Conservation (phyloP, 2,113 vertebrate genomes). For the Proteles cristata region DNA sequence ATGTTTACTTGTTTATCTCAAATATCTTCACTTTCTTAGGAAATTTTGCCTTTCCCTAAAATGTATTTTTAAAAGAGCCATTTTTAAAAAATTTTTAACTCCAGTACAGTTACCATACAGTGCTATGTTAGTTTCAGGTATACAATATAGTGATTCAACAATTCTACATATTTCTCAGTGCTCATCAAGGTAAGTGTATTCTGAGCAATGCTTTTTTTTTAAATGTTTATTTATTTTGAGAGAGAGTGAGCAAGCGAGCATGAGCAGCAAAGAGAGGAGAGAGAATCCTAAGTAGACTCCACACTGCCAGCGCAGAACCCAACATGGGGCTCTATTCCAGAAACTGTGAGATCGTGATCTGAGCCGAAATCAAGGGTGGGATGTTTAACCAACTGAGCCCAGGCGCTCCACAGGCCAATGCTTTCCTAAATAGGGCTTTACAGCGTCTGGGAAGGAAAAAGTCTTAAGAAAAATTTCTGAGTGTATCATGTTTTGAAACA, state of each 20-base stretch:
- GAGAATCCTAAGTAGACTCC: neutral
- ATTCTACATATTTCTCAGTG: neutral
- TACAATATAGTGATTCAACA: neutral
- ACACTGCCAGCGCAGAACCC: neutral
- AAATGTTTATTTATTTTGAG: neutral
- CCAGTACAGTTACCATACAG: neutral
- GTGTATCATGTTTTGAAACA: slow-evolving; percentile 9
- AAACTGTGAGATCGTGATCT: neutral
- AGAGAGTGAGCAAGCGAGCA: neutral
- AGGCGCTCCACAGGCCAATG: neutral
- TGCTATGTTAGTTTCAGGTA: neutral
- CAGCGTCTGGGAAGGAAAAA: neutral
- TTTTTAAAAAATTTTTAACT: neutral
- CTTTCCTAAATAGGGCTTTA: neutral
- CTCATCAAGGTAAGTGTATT: neutral
- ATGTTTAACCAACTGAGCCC: neutral
- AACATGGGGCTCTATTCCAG: neutral
- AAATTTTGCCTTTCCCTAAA: slow-evolving; percentile 10
- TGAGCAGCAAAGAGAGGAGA: neutral
- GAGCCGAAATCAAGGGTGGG: neutral
- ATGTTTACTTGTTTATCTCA: neutral
- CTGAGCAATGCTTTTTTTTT: neutral
- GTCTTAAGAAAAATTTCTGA: slow-evolving; percentile 11
- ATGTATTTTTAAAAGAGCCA: neutral
- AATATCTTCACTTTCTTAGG: neutral